phyloP scores from a whole-genome alignment of 2,797 vertebrate species.

The Mionectes olivaceus region DNA sequence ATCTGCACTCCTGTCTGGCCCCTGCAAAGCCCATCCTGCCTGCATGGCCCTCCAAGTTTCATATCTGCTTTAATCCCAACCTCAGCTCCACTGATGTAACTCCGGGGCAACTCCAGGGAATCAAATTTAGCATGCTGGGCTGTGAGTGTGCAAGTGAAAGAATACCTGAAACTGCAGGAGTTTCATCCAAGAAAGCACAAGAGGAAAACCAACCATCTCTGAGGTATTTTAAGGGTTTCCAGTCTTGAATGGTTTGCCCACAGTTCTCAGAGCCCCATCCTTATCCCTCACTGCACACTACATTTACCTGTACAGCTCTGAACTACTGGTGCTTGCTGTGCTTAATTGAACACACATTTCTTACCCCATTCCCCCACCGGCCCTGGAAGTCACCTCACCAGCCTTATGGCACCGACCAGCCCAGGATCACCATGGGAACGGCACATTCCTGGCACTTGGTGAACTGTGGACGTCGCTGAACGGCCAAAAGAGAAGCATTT shows the following conservation, averaged over 20 bases:
- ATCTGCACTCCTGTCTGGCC: fast-evolving
- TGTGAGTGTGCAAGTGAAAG: not conserved
- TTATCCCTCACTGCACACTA: fast-evolving
- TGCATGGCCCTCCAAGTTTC: not conserved
- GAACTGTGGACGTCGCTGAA: not conserved
- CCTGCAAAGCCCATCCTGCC: not conserved
- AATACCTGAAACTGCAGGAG: not conserved
- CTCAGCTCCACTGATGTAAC: not conserved
- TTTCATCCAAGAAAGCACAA: not conserved
- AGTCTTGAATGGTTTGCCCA: not conserved
- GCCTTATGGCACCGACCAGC: not conserved
- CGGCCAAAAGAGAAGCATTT: not conserved
- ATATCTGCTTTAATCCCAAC: not conserved
- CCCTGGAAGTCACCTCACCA: not conserved
- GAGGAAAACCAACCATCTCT: not conserved
- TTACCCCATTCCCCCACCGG: not conserved
- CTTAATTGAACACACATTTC: not conserved
- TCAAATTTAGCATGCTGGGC: not conserved
- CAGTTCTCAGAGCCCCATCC: not conserved
- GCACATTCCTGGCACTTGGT: not conserved
- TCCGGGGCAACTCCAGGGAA: not conserved
- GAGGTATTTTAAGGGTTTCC: not conserved
- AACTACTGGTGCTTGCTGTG: not conserved
- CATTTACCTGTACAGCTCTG: not conserved
- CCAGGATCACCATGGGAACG: not conserved